These are phyloP conservation scores for Sphecodes monilicornis DNA, from an alignment of 2,888 invertebrate genomes.

Conservation along the genomic window DNA sequence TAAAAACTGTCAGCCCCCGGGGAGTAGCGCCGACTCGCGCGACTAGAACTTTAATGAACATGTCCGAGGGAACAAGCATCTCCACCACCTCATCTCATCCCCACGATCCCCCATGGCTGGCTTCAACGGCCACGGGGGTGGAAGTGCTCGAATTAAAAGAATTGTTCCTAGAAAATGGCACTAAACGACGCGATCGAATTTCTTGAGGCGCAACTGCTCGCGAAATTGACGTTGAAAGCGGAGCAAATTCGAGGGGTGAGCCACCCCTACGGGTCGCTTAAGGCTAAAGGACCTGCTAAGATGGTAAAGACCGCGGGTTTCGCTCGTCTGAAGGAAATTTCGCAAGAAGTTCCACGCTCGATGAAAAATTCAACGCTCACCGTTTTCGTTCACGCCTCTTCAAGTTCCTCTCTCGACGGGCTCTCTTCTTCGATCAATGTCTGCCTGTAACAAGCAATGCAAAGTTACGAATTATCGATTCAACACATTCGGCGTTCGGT, in stretches of 20 bases:
- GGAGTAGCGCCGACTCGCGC: neutral
- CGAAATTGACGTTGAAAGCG: neutral
- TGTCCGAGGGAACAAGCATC: neutral
- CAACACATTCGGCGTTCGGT: neutral
- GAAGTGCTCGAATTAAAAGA: constrained; percentile 12
- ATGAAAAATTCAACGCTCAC: constrained; percentile 37
- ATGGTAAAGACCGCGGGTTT: neutral
- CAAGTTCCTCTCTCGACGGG: neutral
- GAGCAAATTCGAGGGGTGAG: neutral
- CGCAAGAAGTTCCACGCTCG: neutral
- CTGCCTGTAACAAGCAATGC: neutral
- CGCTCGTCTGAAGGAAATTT: neutral
- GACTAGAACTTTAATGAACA: constrained; percentile 28
- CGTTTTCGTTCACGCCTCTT: constrained; percentile 3
- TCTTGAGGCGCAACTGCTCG: neutral
- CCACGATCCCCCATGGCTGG: neutral
- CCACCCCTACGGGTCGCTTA: neutral
- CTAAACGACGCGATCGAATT: constrained; percentile 2
- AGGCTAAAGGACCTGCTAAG: constrained; percentile 1
- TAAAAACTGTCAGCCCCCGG: constrained; percentile 17
- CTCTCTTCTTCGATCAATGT: neutral
- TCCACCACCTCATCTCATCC: neutral
- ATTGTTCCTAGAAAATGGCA: neutral
- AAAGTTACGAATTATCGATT: neutral
- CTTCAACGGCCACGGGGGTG: neutral